A percentile compares a stretch with the other conserved stretches of the same genome.
Evolutionary conservation across 2,797 vertebrate species (phyloP).

Genomic region (Naso thynnoides): DNA sequence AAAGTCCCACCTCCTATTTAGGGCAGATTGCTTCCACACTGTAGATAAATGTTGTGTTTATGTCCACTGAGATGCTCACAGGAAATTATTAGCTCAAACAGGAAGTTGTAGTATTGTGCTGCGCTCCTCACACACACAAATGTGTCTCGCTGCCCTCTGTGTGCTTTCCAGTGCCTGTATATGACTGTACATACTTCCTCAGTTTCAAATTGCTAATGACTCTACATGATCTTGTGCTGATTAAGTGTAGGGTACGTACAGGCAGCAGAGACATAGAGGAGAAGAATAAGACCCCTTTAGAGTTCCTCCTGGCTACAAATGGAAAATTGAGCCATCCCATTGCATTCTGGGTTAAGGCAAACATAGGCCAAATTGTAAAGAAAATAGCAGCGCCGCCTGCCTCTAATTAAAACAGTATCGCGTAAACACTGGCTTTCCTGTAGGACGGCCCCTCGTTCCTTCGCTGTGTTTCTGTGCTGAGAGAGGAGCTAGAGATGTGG

Average conservation of each 20-base stretch:
- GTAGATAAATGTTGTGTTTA: slow-evolving; percentile 52
- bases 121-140: slow-evolving; percentile 42
- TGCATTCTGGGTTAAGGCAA: slow-evolving; percentile 74
- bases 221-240: slow-evolving; percentile 41
- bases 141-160: slow-evolving; percentile 15
- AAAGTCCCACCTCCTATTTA: background rate
- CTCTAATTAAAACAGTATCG: slow-evolving; percentile 85
- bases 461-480: slow-evolving; percentile 35
- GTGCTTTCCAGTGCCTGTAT: background rate
- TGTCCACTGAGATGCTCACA: slow-evolving; percentile 51
- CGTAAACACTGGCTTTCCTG: slow-evolving; percentile 84
- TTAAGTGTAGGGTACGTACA: slow-evolving; percentile 43
- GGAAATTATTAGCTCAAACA: slow-evolving; percentile 69
- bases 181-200: background rate
- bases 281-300: slow-evolving; percentile 43
- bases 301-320: slow-evolving; percentile 52
- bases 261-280: slow-evolving; percentile 19
- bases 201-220: slow-evolving; percentile 21
- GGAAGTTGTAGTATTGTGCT: slow-evolving; percentile 77
- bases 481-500: slow-evolving; percentile 45
- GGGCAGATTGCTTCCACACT: slow-evolving; percentile 24
- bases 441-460: slow-evolving; percentile 60
- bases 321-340: slow-evolving; percentile 68
- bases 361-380: slow-evolving; percentile 80
- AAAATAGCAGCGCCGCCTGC: slow-evolving; percentile 80